Percentiles rank a stretch among this genome's conserved stretches.
Conservation (phyloP, 2,113 vertebrate species). For the Ahaetulla prasina region DNA sequence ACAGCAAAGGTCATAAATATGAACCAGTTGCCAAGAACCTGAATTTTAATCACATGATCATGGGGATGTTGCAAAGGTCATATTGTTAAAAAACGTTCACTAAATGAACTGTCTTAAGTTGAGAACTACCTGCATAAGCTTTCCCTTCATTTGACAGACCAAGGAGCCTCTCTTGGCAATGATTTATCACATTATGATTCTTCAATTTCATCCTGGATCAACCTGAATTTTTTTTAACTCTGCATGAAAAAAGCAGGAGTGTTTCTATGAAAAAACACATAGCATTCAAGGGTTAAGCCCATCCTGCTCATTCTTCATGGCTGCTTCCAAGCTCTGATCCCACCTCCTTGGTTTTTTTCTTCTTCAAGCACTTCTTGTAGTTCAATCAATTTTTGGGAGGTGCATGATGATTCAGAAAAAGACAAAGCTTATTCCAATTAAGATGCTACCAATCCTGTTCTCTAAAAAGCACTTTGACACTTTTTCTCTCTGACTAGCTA, state of each 20-base stretch:
- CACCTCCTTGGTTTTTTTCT: not conserved
- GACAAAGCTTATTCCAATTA: slow-evolving; percentile 45
- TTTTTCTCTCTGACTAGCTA: not conserved
- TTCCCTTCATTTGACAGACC: not conserved
- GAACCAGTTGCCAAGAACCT: too few species aligned
- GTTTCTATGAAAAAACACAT: not conserved
- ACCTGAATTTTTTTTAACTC: not conserved
- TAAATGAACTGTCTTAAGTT: not conserved
- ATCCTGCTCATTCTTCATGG: not conserved
- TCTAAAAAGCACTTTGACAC: not conserved
- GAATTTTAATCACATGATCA: too few species aligned
- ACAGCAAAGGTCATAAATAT: too few species aligned
- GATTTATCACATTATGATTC: not conserved
- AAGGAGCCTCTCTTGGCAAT: not conserved
- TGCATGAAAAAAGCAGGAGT: not conserved
- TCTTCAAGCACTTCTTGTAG: slow-evolving; percentile 2
- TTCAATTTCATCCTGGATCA: not conserved
- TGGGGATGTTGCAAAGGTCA: too few species aligned
- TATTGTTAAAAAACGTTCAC: too few species aligned
- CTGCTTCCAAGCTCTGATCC: not conserved
- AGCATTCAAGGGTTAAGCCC: not conserved
- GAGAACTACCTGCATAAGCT: not conserved
- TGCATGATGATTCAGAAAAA: slow-evolving; percentile 53
- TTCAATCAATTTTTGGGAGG: slow-evolving; percentile 20
- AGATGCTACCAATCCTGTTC: slow-evolving; percentile 42